phyloP scores from a whole-genome alignment of 2,113 vertebrate species.

The Paracanthobrama guichenoti region DNA sequence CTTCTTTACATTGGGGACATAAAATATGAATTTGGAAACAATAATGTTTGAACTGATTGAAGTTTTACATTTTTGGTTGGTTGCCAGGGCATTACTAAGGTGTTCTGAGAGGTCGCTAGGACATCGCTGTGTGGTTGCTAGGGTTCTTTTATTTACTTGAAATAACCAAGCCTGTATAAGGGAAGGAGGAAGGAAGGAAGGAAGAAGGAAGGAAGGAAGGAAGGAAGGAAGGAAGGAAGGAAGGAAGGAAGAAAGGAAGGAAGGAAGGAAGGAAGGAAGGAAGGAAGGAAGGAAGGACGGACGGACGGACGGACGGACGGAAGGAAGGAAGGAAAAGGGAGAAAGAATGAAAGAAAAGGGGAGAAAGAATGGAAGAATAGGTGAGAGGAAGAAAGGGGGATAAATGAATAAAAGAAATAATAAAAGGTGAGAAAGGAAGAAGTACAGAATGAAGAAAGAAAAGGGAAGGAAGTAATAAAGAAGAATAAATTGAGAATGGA shows the following conservation, averaged over 20 bases:
- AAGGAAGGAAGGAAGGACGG: conserved; percentile 29
- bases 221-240: conserved; percentile 7
- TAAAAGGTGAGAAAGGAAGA: background rate
- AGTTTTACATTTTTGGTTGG: background rate
- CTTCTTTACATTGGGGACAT: background rate
- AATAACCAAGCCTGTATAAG: background rate
- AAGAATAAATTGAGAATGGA: no score
- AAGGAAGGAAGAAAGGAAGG: conserved; percentile 32
- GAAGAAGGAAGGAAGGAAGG: conserved; percentile 25
- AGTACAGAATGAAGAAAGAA: background rate
- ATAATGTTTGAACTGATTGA: background rate
- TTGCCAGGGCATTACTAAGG: background rate
- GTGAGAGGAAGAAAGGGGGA: background rate
- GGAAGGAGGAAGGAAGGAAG: background rate
- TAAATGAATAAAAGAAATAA: background rate
- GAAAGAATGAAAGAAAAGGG: no score
- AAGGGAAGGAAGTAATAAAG: no score
- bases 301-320: conserved; percentile 26
- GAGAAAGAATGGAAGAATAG: no score
- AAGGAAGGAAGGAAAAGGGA: background rate
- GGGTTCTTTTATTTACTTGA: background rate
- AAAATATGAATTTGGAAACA: background rate
- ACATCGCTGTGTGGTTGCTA: background rate
- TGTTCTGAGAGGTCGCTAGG: background rate
- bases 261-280: background rate